Conservation (phyloP, 2,797 vertebrate genomes). For the Chiloscyllium punctatum region DNA sequence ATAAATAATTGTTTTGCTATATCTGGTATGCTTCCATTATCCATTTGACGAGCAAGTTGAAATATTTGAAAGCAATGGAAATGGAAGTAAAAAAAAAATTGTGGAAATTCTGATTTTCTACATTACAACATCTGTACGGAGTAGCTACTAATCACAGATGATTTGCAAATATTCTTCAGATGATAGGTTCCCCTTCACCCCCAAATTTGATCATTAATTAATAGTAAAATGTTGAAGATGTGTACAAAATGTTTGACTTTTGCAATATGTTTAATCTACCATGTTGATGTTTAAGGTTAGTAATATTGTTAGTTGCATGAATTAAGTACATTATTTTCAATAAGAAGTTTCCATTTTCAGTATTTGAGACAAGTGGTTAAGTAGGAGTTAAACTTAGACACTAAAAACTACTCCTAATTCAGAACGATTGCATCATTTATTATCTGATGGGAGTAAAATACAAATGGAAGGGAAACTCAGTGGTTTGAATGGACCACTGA, state of each 20-base stretch:
- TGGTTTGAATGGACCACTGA: neutral
- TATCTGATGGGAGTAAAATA: neutral
- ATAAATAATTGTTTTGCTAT: slow-evolving; percentile 3
- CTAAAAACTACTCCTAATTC: neutral
- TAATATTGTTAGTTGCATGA: neutral
- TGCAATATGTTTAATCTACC: neutral
- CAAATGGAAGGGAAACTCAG: neutral
- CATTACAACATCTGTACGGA: neutral
- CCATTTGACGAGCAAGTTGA: neutral
- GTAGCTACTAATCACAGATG: neutral
- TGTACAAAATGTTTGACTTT: neutral
- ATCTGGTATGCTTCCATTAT: neutral
- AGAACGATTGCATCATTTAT: neutral
- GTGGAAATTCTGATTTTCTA: neutral
- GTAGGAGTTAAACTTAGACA: neutral
- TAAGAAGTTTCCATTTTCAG: neutral
- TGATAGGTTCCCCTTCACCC: neutral
- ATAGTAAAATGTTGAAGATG: neutral
- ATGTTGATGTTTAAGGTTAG: neutral
- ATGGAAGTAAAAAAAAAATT: neutral
- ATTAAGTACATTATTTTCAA: neutral
- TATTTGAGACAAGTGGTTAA: neutral
- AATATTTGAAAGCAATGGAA: neutral
- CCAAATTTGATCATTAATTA: neutral
- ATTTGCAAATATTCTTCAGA: neutral